Base-by-base conservation (phyloP, 2,888 invertebrate species). In the Poecilus cupreus region DNA sequence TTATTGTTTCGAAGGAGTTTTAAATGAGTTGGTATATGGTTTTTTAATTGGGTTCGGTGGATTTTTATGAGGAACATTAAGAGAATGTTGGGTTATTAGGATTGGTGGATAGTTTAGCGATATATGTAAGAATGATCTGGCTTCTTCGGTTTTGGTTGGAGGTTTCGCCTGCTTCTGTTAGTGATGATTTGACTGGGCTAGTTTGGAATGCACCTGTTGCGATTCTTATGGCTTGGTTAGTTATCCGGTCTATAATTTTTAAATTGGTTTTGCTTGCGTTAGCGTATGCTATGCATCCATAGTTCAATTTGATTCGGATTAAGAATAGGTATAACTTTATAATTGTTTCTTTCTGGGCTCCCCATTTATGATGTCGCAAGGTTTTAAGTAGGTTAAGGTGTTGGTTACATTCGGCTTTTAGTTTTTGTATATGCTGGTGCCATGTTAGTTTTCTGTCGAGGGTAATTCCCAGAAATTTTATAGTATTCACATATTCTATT, bases 251-350 rank as follows among this genome's bases (percentile, higher is more conserved):
- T 13, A 76, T 18, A 22, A 11, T 51, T 16, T 54, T 32, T 20
- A 60, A 22, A 16, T 60, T 8, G 43, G 64, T 24, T 16, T 60
- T n/a, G 37, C 49, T 43, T n/a, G 43, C 20, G 13, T 22, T 46
- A 10, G 24, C 4, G 37, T 64, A 64, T 22, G 64, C 64, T 26
- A 64, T 20, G 39, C 46, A 75, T 39, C 16, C 43, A 22, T 80
- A 80, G 18, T 80, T 64, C 68, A 78, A 8, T 39, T 78, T 60
- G 4, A 64, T 46, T 64, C 64, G 51, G 18, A 37, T 51, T 26
- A 37, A 32, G n/a, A 54, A n/a, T 26, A 11, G 13, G n/a, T 54
- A 37, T 0, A 54, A 10, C 54, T 26, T 54, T 11, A 54, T 3
- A 3, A 49, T 75, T 11, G 32, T 13, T 13, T 54, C 43, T 54